phyloP scores from a whole-genome alignment of 2,797 vertebrate genomes.

The Columba guinea region DNA sequence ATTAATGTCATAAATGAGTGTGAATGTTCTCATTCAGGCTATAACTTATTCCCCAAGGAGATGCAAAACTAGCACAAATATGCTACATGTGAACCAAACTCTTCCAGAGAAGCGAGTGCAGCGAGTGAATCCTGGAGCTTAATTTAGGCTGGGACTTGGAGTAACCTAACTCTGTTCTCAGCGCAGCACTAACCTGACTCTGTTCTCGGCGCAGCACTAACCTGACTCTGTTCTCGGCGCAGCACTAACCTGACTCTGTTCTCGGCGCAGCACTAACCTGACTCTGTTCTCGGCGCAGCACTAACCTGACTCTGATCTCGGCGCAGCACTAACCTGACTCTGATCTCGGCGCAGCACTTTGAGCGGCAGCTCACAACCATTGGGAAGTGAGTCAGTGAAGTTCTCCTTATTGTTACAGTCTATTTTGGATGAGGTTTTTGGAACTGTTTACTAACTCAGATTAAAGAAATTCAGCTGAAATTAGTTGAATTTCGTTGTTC shows the following conservation, averaged over 20 bases:
- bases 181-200: background rate
- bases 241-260: background rate
- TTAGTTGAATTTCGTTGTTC: background rate
- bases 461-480: background rate
- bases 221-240: background rate
- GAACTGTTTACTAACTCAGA: background rate
- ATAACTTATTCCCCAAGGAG: slow-evolving; percentile 51
- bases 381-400: background rate
- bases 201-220: background rate
- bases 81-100: slow-evolving; percentile 4
- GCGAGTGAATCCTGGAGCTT: slow-evolving; percentile 13
- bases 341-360: background rate
- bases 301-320: background rate
- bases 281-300: slow-evolving; percentile 26
- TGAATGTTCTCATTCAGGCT: slow-evolving; percentile 67
- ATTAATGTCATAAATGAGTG: slow-evolving; percentile 1
- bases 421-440: background rate
- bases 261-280: background rate
- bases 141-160: slow-evolving; percentile 44
- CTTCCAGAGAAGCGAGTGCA: background rate
- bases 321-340: background rate
- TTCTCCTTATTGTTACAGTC: slow-evolving; percentile 4
- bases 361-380: background rate
- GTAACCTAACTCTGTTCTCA: slow-evolving; percentile 5
- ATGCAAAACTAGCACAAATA: slow-evolving; percentile 43